These are phyloP conservation scores for Gibbula magus DNA, from an alignment of 2,888 invertebrate genomes.

Conservation along the genomic window DNA sequence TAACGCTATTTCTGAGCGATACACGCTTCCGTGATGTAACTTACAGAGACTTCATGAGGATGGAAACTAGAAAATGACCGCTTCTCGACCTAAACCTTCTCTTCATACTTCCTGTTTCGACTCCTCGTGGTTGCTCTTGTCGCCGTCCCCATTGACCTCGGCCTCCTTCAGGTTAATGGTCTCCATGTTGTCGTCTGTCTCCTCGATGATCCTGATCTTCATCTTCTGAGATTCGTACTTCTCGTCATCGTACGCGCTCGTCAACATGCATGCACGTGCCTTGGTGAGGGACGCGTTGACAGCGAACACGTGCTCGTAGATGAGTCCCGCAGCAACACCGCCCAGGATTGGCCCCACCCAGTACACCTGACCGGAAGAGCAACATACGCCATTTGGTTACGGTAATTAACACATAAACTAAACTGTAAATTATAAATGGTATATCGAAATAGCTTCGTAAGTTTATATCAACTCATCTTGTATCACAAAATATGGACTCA, in stretches of 20 bases:
- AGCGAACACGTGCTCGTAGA: constrained; percentile 67
- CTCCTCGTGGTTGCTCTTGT: constrained; percentile 18
- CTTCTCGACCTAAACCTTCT: not conserved
- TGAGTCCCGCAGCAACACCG: constrained; percentile 56
- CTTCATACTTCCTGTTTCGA: constrained; percentile 1
- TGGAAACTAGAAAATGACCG: too few relatives aligned
- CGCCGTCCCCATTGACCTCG: constrained; percentile 24
- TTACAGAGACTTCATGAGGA: too few relatives aligned
- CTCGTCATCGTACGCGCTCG: constrained; percentile 54
- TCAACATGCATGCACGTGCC: constrained; percentile 48
- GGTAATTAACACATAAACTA: too few relatives aligned
- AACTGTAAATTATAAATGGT: too few relatives aligned
- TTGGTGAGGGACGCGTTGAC: constrained; percentile 54
- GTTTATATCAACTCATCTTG: too few relatives aligned
- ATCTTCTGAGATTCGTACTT: constrained; percentile 41
- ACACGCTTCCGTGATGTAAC: too few relatives aligned
- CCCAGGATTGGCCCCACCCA: constrained; percentile 66
- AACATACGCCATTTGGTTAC: too few relatives aligned
- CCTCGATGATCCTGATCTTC: constrained; percentile 36
- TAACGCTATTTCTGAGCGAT: too few relatives aligned
- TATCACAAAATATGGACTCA: too few relatives aligned
- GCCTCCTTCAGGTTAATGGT: constrained; percentile 39
- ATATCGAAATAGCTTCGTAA: too few relatives aligned
- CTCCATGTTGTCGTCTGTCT: not conserved
- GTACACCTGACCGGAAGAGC: constrained; percentile 54